Evolutionary conservation across 2,113 vertebrate species (phyloP), one percentile per base, ranked within the genome.

Genomic region (Beaufortia kweichowensis): DNA sequence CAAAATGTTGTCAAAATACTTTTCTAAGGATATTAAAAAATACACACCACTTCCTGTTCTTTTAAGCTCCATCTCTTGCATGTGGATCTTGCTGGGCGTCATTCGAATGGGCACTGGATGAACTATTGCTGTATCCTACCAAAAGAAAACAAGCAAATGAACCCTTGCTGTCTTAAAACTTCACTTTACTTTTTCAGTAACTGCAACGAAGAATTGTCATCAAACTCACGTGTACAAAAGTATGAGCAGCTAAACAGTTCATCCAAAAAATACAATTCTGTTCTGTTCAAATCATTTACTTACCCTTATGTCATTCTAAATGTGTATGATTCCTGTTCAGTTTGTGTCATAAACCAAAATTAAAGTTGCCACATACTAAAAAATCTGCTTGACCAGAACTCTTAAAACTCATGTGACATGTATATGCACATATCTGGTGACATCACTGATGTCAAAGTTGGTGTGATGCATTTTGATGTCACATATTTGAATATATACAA

Each of bases 41-140:
- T n/a, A 56, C 85, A 92, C 91, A 99, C 97, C 97, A 35, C 94
- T 98, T 93, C 94, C 93, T 31, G 95, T 94, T 86, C 97, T 95
- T 89, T 98, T 99, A 78, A 99, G 92, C 82, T 99, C 96, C 97
- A 99, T 98, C 89, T 99, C 97, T 91, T 98, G 97, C 97, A 99
- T 96, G 86, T 99, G 97, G 84, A 99, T 99, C 92, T 98, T 98
- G 92, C 97, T 99, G 82, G 97, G 97, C 17, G 97, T 99, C 97
- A 99, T 98, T 76, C 97, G 93, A 83, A 99, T 99, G 78, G 97
- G 95, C 81, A 99, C 97, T 7, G 97, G 97, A 82, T 99, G 96
- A 75, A 99, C 96, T 80, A 99, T 99, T 83, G 97, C 97, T 9
- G 96, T 98, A 83, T 99, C 97, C 97, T 99, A 87, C 5, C n/a